These are phyloP conservation scores for Urechis unicinctus DNA, from an alignment of 2,888 invertebrate species.

Conservation along the genomic window DNA sequence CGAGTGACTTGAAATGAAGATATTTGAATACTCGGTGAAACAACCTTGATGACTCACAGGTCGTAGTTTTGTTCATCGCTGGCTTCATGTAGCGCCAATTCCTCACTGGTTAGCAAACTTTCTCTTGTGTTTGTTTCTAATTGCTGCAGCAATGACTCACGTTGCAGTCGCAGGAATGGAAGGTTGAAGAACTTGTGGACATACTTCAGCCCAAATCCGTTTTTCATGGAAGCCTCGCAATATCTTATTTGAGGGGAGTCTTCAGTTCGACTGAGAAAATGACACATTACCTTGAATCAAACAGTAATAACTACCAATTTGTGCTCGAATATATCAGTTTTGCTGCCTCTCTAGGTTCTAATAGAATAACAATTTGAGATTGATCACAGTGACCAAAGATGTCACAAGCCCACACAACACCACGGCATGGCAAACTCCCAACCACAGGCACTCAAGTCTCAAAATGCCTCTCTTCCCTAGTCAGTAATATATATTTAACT, in stretches of 20 bases:
- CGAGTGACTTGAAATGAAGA: too few species aligned
- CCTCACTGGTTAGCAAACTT: constrained; percentile 63
- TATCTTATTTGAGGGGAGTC: constrained; percentile 62
- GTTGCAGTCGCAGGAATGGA: constrained; percentile 84
- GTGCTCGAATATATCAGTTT: not conserved
- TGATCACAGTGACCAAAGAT: too few species aligned
- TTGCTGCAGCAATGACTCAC: constrained; percentile 74
- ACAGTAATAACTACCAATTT: constrained; percentile 6
- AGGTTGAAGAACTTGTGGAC: constrained; percentile 92
- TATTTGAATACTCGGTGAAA: too few species aligned
- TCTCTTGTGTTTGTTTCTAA: constrained; percentile 79
- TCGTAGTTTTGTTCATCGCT: constrained; percentile 56
- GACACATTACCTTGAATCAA: constrained; percentile 29
- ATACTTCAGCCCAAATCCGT: constrained; percentile 86
- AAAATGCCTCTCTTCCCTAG: too few species aligned
- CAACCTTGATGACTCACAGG: constrained; percentile 31
- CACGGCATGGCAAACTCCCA: too few species aligned
- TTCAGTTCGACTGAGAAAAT: constrained; percentile 5
- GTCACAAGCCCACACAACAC: too few species aligned
- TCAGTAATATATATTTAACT: too few species aligned
- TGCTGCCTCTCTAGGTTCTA: too few species aligned
- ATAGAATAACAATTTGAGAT: too few species aligned
- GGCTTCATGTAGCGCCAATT: constrained; percentile 53
- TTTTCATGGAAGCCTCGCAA: constrained; percentile 89
- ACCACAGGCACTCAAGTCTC: too few species aligned